Evolutionary conservation across 1,140 invertebrate genomes (phyloP), one percentile per base, ranked within the genome.

Genomic region (Conus betulinus): DNA sequence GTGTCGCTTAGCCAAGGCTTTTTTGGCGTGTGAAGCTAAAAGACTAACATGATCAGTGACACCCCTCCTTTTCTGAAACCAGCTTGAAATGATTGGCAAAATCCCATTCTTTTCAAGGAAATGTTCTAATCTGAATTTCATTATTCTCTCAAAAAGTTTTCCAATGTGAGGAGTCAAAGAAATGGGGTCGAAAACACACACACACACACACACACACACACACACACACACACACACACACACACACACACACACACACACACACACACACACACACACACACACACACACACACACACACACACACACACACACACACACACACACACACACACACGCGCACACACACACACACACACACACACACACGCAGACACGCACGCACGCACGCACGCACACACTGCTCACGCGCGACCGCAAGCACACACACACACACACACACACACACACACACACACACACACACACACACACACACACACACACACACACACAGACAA

Each of bases 401-500:
- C 15, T n/a, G 52, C 25, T 6, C 6, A 81, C 11, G 4, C 13
- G 5, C 10, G 0, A 2, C 3, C 6, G 2, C 8, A 81, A 0
- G 52, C 25, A 51, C 27, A 27, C 13, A 10, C 25, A 81, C 17
- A 52, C 13, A 81, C 17, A 53, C 25, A 51, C 15, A 52, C 15
- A 13, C 17, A 53, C 25, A 52, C 17, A 52, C 25, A 52, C 17
- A 53, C 25, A 15, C 15, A 52, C 15, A 53, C 13, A 23, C 27
- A 81, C 79, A 81, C 79, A 52, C 79, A 81, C 27, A 81, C 79
- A 13, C 52, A 13, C 27, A 81, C 52, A 81, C 79, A 51, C 79
- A 52, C 39, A 81, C 6, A 81, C 79, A 52, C 52, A 7, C 17
- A 52, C 8, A 81, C 79, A 81, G n/a, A 55, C 53, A 88, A 84